phyloP scores from a whole-genome alignment of 2,113 vertebrate species.

The Ochotona curzoniae region DNA sequence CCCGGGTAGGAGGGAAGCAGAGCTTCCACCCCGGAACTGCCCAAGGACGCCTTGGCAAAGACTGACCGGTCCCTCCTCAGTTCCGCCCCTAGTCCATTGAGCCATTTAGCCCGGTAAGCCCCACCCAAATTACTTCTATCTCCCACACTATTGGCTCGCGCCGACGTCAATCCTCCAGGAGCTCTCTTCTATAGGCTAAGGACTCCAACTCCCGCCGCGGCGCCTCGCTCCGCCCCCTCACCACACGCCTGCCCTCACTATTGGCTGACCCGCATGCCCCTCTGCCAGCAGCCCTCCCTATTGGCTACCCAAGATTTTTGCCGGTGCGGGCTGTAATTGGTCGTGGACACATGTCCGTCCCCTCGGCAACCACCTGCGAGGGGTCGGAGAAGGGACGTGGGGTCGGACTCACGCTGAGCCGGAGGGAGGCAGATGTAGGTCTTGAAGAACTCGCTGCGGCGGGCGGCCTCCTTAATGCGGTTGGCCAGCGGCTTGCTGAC shows the following conservation, averaged over 20 bases:
- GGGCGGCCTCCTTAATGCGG: constrained; percentile 92
- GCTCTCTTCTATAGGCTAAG: constrained; percentile 49
- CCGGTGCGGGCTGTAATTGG: constrained; percentile 56
- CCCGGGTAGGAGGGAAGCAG: background rate
- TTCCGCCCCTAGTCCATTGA: background rate
- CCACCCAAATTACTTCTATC: background rate
- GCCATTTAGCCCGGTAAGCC: background rate
- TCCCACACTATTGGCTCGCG: constrained; percentile 19
- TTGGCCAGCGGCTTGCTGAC: constrained; percentile 94
- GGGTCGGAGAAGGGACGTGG: constrained; percentile 37
- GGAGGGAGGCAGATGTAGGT: constrained; percentile 93
- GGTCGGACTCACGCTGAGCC: constrained; percentile 91
- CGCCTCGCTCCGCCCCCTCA: background rate
- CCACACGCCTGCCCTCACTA: background rate
- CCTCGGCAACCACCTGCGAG: constrained; percentile 57
- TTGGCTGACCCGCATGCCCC: constrained; percentile 2
- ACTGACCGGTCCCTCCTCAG: background rate
- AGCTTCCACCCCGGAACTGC: background rate
- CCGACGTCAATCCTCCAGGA: constrained; percentile 31
- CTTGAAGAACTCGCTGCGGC: constrained; percentile 94
- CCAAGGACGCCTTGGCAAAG: background rate
- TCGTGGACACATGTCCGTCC: background rate
- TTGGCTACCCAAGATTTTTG: constrained; percentile 58
- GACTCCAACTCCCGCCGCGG: background rate
- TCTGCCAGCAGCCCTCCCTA: constrained; percentile 21